Conservation (phyloP, 2,113 vertebrate species). For the Hucho hucho region DNA sequence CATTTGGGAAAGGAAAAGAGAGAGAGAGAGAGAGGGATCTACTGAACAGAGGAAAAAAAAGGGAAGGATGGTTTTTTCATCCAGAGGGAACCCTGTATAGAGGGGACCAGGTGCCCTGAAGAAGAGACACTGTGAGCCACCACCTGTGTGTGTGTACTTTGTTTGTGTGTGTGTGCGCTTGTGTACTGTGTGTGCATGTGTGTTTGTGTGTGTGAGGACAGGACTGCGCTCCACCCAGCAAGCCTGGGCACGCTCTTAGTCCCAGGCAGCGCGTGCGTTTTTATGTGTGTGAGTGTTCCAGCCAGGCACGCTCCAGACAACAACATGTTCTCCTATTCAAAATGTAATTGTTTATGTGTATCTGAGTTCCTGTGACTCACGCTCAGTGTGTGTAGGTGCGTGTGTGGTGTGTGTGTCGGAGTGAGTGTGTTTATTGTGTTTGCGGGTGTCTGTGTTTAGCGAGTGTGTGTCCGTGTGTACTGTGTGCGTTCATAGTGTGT, state of each 20-base stretch:
- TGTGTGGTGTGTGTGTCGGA: too few species aligned
- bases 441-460: too few species aligned
- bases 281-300: background rate
- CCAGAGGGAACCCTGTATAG: constrained; percentile 14
- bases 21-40: background rate
- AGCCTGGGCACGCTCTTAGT: too few species aligned
- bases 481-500: too few species aligned
- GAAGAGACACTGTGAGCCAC: background rate
- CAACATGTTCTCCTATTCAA: constrained; percentile 45
- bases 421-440: too few species aligned
- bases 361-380: background rate
- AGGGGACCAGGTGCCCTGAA: constrained; percentile 24
- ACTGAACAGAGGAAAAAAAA: background rate
- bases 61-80: background rate
- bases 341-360: constrained; percentile 54
- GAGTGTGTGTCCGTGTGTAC: too few species aligned
- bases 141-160: constrained; percentile 25
- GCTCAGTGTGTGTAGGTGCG: too few species aligned
- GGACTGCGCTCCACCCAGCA: too few species aligned
- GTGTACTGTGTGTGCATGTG: background rate
- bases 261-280: too few species aligned
- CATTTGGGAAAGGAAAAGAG: background rate
- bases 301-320: constrained; percentile 20
- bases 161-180: too few species aligned
- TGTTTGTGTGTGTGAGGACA: background rate